These are phyloP conservation scores for Conomelus anceps DNA, from an alignment of 2,888 invertebrate genomes.

Conservation along the genomic window DNA sequence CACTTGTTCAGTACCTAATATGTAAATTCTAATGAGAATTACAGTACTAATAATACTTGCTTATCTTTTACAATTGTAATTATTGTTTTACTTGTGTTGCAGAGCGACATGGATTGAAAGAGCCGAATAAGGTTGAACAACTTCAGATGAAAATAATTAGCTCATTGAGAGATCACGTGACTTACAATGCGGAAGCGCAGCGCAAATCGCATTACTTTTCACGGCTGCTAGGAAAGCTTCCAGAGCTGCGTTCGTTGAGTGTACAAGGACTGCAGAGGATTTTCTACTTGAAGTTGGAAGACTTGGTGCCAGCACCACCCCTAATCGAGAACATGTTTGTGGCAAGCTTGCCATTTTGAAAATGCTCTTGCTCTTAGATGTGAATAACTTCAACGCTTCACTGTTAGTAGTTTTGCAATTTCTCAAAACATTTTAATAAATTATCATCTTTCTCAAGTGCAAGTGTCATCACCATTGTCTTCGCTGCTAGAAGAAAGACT, in stretches of 20 bases:
- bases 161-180: conserved; percentile 91
- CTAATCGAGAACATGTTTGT: conserved; percentile 94
- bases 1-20: too few species aligned
- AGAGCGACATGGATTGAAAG: conserved; percentile 90
- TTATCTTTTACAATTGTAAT: background rate
- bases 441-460: background rate
- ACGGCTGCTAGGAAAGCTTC: conserved; percentile 81
- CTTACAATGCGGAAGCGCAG: conserved; percentile 81
- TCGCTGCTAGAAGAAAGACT: background rate
- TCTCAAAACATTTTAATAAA: background rate
- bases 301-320: conserved; percentile 84
- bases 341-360: conserved; percentile 85
- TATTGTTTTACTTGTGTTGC: conserved; percentile 37
- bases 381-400: conserved; percentile 1
- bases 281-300: conserved; percentile 88
- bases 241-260: conserved; percentile 85
- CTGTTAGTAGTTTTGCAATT: background rate
- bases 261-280: conserved; percentile 91
- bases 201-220: conserved; percentile 92
- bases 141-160: conserved; percentile 95
- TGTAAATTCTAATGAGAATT: too few species aligned
- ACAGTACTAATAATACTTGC: background rate
- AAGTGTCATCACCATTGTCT: background rate
- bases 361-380: background rate
- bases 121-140: conserved; percentile 87